These are phyloP conservation scores for Eudemis profundana DNA, from an alignment of 2,888 invertebrate genomes.

Conservation along the genomic window DNA sequence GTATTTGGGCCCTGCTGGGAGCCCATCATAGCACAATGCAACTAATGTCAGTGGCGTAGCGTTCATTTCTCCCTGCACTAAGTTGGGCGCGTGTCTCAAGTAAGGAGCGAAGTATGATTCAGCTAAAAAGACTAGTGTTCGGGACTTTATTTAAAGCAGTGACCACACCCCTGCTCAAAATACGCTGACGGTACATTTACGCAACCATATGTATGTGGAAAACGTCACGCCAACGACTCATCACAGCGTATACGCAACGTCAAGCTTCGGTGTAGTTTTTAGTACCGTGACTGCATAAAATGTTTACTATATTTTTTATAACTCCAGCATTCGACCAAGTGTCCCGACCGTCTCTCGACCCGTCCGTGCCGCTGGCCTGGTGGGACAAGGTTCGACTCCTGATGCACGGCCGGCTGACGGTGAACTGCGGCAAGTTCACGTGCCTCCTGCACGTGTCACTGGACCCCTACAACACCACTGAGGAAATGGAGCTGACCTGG, in stretches of 20 bases:
- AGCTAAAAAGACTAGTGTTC: no score
- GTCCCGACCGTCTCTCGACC: constrained; percentile 94
- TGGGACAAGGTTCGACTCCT: constrained; percentile 98
- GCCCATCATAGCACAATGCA: constrained; percentile 96
- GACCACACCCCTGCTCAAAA: no score
- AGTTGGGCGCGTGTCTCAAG: no score
- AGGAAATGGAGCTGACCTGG: constrained; percentile 99
- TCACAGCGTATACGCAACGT: no score
- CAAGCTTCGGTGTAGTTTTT: no score
- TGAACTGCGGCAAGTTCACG: constrained; percentile 94
- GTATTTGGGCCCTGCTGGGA: constrained; percentile 99
- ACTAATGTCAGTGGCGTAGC: constrained; percentile 87
- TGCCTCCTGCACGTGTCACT: constrained; percentile 97
- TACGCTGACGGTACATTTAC: no score
- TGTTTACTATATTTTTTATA: neutral
- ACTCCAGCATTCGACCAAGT: constrained; percentile 92
- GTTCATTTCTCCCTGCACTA: no score
- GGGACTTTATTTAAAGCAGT: no score
- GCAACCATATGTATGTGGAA: no score
- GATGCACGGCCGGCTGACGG: constrained; percentile 96
- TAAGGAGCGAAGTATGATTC: no score
- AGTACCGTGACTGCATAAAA: no score
- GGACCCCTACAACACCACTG: constrained; percentile 99
- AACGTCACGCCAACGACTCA: no score
- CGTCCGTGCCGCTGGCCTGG: constrained; percentile 96